phyloP scores from a whole-genome alignment of 92 coral and sea anemone species.

The Ricordea florida region DNA sequence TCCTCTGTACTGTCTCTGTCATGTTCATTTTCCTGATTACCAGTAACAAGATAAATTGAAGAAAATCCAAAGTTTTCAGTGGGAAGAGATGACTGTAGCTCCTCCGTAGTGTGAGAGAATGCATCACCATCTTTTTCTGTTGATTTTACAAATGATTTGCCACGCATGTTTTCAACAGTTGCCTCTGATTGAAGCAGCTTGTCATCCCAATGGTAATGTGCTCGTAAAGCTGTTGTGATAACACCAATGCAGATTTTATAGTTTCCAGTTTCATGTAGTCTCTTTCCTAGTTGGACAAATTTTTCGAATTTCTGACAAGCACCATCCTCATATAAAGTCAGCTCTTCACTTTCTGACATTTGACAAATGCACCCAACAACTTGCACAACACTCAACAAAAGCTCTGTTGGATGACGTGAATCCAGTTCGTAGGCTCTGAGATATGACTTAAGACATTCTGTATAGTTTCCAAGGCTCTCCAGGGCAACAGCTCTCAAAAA shows the following conservation, averaged over 20 bases:
- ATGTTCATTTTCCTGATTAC: constrained; percentile 2
- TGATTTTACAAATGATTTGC: neutral
- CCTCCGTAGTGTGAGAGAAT: neutral
- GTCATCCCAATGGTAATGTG: constrained; percentile 52
- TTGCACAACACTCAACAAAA: constrained; percentile 49
- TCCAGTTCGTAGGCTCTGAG: constrained; percentile 80
- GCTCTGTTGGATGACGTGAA: constrained; percentile 56
- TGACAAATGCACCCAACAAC: constrained; percentile 68
- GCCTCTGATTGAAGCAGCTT: constrained; percentile 14
- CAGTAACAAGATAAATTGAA: constrained; percentile 51
- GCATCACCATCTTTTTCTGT: neutral
- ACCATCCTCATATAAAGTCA: constrained; percentile 51
- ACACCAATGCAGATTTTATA: constrained; percentile 59
- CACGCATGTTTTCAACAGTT: neutral
- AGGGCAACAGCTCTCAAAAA: constrained; percentile 76
- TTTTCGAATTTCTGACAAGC: constrained; percentile 52
- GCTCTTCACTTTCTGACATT: constrained; percentile 65
- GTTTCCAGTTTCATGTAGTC: constrained; percentile 47
- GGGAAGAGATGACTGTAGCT: constrained; percentile 1
- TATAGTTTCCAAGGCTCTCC: constrained; percentile 72
- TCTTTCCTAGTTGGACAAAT: constrained; percentile 73
- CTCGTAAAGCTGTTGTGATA: constrained; percentile 65
- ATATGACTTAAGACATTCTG: constrained; percentile 56
- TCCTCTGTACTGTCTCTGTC: neutral
- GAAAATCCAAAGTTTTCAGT: constrained; percentile 24